Evolutionary conservation across 2,113 vertebrate species (phyloP), one percentile per base, ranked within the genome.

Genomic region (Pica pica): DNA sequence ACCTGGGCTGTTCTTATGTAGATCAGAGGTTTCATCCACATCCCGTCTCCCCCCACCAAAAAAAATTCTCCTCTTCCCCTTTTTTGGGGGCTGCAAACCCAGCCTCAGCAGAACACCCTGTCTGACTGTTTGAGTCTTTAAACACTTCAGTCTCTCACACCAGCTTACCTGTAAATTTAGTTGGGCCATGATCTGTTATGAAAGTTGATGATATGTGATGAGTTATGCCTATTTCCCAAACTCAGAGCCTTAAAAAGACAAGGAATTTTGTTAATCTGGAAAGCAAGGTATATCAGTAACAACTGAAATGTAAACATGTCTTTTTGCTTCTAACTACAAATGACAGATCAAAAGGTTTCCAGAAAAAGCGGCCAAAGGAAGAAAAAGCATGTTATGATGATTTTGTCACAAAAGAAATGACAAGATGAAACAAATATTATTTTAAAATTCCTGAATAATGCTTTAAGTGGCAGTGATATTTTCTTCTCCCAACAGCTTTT

Each of bases 31-130:
- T 67, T 57, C 3, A 1, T 44, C 13, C 46, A 35, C 24, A 42
- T 55, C 7, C 42, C 18, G 1, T 14, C 7, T 41, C 11, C 3
- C 3, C 1, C 9, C 11, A 5, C 0, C 47, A 0, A 15, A 47
- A 63, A 41, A 13, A 19, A 5, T 30, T 41, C 16, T 30, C 23
- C 6, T 41, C 24, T 30, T 56, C 12, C 6, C 8, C 7, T 41
- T 47, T 12, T 21, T 3, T 30, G 16, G 8, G 10, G 16, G 4
- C 3, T 49, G 16, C 8, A n/a, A 56, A 39, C 23, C 18, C 0
- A 0, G 15, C n/a, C 19, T 64, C 49, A 73, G 33, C 33, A 56
- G n/a, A 65, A 35, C 60, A 41, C 16, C 19, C 23, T 41, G 19
- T 28, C 16, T 0, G 0, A 23, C n/a, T 56, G 21, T 47, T 74